Percentiles rank a stretch among this genome's conserved stretches.
These are phyloP conservation scores for Heterotilapia buettikoferi DNA, from an alignment of 2,113 vertebrate species.

Conservation along the genomic window DNA sequence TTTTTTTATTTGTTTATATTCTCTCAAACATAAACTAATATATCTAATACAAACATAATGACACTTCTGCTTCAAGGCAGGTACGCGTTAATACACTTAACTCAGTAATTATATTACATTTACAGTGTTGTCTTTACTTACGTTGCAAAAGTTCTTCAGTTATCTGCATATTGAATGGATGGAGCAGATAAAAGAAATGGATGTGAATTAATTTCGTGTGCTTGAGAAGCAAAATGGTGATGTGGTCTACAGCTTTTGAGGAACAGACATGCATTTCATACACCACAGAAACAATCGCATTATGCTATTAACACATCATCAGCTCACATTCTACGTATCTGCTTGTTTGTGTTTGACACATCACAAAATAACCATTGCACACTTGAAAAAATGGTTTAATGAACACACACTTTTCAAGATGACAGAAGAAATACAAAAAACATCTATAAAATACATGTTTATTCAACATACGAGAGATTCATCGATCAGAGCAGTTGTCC, in stretches of 20 bases:
- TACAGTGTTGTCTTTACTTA: background rate
- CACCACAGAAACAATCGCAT: background rate
- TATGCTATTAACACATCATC: background rate
- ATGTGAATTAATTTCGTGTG: background rate
- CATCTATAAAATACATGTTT: background rate
- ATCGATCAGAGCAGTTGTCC: background rate
- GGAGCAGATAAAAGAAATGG: rapidly evolving
- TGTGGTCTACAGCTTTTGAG: no score
- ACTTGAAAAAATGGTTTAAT: background rate
- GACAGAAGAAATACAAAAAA: background rate
- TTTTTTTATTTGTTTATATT: background rate
- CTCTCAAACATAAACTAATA: background rate
- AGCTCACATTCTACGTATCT: background rate
- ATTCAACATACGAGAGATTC: background rate
- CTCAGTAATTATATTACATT: background rate
- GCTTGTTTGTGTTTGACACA: background rate
- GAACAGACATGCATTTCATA: background rate
- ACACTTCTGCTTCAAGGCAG: background rate
- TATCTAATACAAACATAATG: background rate
- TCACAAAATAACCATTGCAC: background rate
- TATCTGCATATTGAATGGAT: background rate
- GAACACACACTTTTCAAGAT: background rate
- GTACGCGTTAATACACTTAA: background rate
- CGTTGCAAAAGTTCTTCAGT: background rate
- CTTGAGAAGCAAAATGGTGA: background rate